Conservation (phyloP, 2,113 vertebrate species). For the Columba janthina region DNA sequence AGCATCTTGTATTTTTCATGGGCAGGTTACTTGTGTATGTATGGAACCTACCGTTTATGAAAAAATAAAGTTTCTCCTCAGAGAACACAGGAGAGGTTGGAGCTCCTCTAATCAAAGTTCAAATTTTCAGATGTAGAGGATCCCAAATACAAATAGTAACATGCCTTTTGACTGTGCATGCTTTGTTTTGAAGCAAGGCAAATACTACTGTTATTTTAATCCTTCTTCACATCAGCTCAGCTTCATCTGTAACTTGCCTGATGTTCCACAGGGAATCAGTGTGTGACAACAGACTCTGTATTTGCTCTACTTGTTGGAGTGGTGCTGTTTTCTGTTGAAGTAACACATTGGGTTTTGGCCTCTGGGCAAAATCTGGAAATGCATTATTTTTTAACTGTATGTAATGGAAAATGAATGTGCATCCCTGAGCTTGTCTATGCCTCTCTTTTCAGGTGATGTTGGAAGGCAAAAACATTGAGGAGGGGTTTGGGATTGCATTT, state of each 20-base stretch:
- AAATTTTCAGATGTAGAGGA: neutral
- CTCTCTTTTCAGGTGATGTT: constrained; percentile 87
- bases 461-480: constrained; percentile 97
- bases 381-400: neutral
- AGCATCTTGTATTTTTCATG: neutral
- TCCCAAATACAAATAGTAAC: neutral
- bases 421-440: neutral
- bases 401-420: neutral
- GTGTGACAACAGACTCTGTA: neutral
- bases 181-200: neutral
- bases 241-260: neutral
- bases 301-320: neutral
- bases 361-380: neutral
- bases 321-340: neutral
- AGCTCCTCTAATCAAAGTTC: neutral
- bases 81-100: neutral
- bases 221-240: neutral
- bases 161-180: neutral
- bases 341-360: neutral
- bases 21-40: neutral
- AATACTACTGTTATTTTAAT: neutral
- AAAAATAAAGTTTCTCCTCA: neutral
- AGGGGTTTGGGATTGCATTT: constrained; percentile 97
- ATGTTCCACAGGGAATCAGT: neutral
- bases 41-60: neutral